Percentiles rank a stretch among this genome's conserved stretches.
phyloP scores from a whole-genome alignment of 2,888 invertebrate genomes.

The Tineola bisselliella region DNA sequence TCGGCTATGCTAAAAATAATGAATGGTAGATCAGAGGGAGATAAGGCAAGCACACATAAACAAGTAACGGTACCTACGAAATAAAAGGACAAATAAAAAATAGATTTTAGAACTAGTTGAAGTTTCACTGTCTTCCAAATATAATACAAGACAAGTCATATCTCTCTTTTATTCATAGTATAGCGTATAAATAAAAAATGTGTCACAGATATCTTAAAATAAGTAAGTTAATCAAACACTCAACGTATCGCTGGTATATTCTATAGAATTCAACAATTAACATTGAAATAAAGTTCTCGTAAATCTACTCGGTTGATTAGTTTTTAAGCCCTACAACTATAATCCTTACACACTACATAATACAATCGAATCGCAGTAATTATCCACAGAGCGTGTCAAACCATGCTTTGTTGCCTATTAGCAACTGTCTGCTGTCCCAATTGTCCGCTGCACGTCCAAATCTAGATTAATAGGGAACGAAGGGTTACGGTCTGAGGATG shows the following conservation, averaged over 20 bases:
- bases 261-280: too few species aligned
- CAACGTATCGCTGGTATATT: too few species aligned
- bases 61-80: neutral
- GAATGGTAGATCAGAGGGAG: conserved; percentile 7
- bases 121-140: too few species aligned
- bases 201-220: too few species aligned
- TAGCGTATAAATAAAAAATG: too few species aligned
- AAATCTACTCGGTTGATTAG: neutral
- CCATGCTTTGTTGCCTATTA: conserved; percentile 36
- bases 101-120: neutral
- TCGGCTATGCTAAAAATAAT: conserved; percentile 15
- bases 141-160: too few species aligned
- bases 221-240: too few species aligned
- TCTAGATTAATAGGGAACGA: conserved; percentile 44
- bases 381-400: conserved; percentile 36
- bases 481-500: conserved; percentile 40
- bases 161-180: too few species aligned
- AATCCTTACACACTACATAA: neutral
- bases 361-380: conserved; percentile 6
- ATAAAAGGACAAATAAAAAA: neutral
- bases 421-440: conserved; percentile 43
- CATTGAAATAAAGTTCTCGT: too few species aligned
- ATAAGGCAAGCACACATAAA: neutral
- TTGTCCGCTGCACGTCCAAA: conserved; percentile 45
- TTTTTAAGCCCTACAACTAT: neutral